A percentile compares a stretch with the other conserved stretches of the same genome.
Conservation (phyloP, 2,888 invertebrate species). For the Folsomia manolachei region DNA sequence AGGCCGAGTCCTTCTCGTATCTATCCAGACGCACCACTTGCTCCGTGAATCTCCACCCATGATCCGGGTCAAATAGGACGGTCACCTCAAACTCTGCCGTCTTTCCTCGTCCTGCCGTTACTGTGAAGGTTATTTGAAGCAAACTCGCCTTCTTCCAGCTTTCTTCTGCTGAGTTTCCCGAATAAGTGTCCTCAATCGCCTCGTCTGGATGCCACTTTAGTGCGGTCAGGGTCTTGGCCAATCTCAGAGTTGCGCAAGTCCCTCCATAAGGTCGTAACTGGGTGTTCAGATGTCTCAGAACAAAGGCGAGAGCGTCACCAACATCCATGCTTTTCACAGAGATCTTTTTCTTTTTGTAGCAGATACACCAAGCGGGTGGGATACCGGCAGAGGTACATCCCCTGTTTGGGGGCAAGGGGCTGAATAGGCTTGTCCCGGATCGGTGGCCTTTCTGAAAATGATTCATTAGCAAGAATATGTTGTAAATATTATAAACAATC, state of each 20-base stretch:
- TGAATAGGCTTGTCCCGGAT: constrained; percentile 72
- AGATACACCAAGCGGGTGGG: constrained; percentile 83
- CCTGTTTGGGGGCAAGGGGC: constrained; percentile 67
- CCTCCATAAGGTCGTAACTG: neutral
- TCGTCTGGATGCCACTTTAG: constrained; percentile 17
- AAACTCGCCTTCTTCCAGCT: constrained; percentile 6
- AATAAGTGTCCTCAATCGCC: neutral
- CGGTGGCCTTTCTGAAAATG: constrained; percentile 27
- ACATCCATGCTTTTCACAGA: neutral
- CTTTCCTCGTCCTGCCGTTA: constrained; percentile 18
- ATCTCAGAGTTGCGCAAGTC: neutral
- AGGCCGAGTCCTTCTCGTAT: constrained; percentile 24
- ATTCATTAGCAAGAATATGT: neutral
- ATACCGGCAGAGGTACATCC: constrained; percentile 76
- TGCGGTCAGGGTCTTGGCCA: neutral
- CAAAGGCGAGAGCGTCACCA: constrained; percentile 1
- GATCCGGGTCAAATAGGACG: constrained; percentile 29
- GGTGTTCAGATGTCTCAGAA: neutral
- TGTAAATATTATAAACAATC: neutral
- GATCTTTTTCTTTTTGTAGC: constrained; percentile 66
- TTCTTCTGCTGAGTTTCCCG: constrained; percentile 14
- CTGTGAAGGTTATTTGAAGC: constrained; percentile 26
- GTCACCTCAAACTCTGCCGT: constrained; percentile 30
- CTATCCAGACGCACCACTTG: constrained; percentile 28
- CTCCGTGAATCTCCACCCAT: constrained; percentile 35